These are phyloP conservation scores for Gibbula magus DNA, from an alignment of 2,888 invertebrate species.

Conservation along the genomic window DNA sequence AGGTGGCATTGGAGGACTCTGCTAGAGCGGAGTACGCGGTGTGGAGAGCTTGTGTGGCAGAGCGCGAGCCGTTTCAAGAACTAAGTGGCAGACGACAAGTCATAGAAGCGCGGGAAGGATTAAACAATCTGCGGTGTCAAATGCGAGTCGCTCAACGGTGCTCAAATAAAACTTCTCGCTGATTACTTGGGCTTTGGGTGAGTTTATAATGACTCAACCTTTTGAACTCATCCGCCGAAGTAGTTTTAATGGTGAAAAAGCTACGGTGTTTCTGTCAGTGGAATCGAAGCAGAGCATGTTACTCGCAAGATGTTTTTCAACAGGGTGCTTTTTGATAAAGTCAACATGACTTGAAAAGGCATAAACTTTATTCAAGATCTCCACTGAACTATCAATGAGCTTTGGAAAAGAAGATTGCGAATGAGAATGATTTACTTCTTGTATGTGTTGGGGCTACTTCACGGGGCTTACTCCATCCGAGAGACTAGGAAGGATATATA, in stretches of 20 bases:
- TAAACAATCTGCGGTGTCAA: background rate
- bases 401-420: background rate
- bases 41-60: background rate
- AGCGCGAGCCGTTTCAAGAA: background rate
- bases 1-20: background rate
- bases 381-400: background rate
- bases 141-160: background rate
- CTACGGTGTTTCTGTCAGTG: background rate
- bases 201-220: background rate
- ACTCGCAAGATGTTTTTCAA: background rate
- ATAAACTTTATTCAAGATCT: background rate
- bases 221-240: background rate
- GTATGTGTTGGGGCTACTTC: background rate
- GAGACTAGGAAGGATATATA: conserved; percentile 27
- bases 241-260: background rate
- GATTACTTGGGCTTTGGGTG: background rate
- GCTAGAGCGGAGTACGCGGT: conserved; percentile 1
- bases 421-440: background rate
- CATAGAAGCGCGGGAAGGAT: conserved; percentile 3
- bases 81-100: conserved; percentile 3
- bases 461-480: background rate
- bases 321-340: background rate
- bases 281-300: background rate
- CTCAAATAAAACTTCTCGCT: background rate
- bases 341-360: background rate